phyloP scores from a whole-genome alignment of 2,888 invertebrate species.

The Tachystola acroxantha region DNA sequence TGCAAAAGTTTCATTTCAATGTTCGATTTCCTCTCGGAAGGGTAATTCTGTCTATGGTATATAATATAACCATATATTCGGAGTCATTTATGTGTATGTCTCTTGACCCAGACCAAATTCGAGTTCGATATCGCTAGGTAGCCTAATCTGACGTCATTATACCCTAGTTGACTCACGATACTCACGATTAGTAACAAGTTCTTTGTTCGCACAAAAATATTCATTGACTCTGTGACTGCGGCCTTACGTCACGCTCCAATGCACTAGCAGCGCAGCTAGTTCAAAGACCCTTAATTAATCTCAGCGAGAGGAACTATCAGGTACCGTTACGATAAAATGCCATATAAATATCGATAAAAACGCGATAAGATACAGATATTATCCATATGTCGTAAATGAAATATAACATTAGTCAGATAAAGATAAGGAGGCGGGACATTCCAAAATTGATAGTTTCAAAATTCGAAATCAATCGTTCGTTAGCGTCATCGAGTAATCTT shows the following conservation, averaged over 20 bases:
- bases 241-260: constrained; percentile 30
- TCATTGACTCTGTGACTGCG: constrained; percentile 6
- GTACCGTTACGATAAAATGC: constrained; percentile 23
- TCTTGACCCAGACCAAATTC: no score
- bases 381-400: not conserved
- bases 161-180: no score
- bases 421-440: not conserved
- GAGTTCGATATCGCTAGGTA: no score
- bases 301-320: constrained; percentile 30
- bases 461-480: not conserved
- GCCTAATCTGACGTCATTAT: no score
- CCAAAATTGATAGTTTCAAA: not conserved
- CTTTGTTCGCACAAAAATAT: not conserved
- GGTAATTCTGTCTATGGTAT: no score
- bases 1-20: no score
- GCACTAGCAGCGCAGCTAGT: constrained; percentile 25
- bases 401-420: not conserved
- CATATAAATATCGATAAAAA: not conserved
- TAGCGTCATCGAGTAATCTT: constrained; percentile 11
- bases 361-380: constrained; percentile 1
- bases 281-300: constrained; percentile 53
- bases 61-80: no score
- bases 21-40: no score
- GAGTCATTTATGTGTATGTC: no score
- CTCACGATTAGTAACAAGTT: no score